A percentile compares a stretch with the other conserved stretches of the same genome.
phyloP scores from a whole-genome alignment of 2,888 invertebrate genomes.

The Clitarchus hookeri region DNA sequence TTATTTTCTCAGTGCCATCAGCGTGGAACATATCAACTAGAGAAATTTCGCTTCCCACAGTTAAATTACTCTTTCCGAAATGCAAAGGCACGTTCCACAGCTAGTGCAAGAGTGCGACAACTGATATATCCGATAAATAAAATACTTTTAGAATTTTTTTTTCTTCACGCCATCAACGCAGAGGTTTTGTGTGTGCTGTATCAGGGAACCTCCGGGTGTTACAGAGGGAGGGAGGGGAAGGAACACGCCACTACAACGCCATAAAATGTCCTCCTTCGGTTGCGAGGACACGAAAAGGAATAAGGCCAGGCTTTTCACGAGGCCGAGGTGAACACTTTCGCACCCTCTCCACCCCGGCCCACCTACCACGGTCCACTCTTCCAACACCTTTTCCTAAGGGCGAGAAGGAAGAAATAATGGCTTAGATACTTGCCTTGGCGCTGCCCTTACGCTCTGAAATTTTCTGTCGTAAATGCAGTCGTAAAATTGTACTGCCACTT shows the following conservation, averaged over 20 bases:
- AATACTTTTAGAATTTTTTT: background rate
- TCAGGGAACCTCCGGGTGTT: background rate
- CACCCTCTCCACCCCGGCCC: no score
- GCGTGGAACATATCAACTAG: no score
- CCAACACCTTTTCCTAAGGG: background rate
- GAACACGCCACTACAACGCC: background rate
- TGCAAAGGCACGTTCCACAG: background rate
- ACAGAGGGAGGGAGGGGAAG: background rate
- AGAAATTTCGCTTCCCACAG: background rate
- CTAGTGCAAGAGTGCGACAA: background rate
- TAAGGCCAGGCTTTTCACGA: background rate
- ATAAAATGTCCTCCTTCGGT: background rate
- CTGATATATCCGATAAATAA: no score
- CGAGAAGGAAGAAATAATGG: background rate
- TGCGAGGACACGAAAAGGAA: conserved; percentile 4
- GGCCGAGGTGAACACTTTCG: background rate
- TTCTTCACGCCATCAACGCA: background rate
- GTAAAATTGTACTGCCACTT: background rate
- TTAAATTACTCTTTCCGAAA: background rate
- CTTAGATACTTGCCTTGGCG: background rate
- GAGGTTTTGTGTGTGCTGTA: background rate
- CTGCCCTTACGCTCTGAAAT: background rate
- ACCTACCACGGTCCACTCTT: no score
- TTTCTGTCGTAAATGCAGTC: background rate
- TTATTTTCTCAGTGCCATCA: no score